These are phyloP conservation scores for Larimichthys polyactis DNA, from an alignment of 2,113 vertebrate genomes.

Conservation along the genomic window DNA sequence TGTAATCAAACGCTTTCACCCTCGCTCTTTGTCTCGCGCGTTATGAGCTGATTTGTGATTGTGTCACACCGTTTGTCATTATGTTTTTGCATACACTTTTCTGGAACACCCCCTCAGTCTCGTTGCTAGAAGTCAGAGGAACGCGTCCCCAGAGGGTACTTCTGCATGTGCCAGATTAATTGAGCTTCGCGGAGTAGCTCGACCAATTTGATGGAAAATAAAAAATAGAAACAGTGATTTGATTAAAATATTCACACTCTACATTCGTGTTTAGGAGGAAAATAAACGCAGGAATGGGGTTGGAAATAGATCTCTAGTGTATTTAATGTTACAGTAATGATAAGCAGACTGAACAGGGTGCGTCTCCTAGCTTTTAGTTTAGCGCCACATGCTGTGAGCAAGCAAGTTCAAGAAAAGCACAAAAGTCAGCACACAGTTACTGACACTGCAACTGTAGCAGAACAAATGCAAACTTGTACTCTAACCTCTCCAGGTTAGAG, in stretches of 20 bases:
- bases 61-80: constrained; percentile 7
- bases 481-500: too few relatives aligned
- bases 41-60: constrained; percentile 12
- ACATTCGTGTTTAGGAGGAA: neutral
- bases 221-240: neutral
- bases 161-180: neutral
- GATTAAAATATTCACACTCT: neutral
- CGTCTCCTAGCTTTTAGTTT: neutral
- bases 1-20: constrained; percentile 33
- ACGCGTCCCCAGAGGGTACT: neutral
- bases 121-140: neutral
- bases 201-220: too few relatives aligned
- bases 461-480: too few relatives aligned
- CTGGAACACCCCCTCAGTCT: neutral
- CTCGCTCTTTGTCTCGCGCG: neutral
- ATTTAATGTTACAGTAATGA: constrained; percentile 11
- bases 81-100: constrained; percentile 24
- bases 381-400: neutral
- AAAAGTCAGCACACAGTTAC: neutral
- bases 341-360: neutral
- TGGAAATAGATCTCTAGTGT: neutral
- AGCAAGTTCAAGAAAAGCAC: constrained; percentile 4
- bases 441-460: too few relatives aligned
- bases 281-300: neutral
- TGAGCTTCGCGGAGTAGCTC: neutral